Percentiles rank a stretch among this genome's conserved stretches.
These are phyloP conservation scores for Naja naja DNA, from an alignment of 2,113 vertebrate species.

Conservation along the genomic window DNA sequence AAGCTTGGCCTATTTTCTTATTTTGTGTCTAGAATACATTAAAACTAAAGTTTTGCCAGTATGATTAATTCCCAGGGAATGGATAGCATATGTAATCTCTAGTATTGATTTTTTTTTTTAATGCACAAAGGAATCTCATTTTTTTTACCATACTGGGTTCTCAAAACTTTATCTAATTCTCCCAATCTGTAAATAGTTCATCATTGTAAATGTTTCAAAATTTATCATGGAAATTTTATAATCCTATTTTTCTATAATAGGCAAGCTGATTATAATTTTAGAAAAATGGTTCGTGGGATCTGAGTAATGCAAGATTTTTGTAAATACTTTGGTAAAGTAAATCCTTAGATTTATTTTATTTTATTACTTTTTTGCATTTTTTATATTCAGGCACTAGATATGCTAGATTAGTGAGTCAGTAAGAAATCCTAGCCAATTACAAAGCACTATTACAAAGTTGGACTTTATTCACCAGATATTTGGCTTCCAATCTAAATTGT, in stretches of 20 bases:
- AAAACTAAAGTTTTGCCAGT: neutral
- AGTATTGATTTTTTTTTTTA: constrained; percentile 36
- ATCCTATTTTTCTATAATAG: neutral
- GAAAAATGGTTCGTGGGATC: neutral
- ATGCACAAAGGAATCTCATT: constrained; percentile 27
- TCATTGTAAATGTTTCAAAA: neutral
- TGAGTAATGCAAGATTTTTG: neutral
- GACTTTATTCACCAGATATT: neutral
- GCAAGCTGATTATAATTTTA: neutral
- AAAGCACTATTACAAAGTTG: neutral
- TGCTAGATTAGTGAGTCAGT: neutral
- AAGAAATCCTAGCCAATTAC: neutral
- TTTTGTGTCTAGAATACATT: neutral
- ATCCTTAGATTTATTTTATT: neutral
- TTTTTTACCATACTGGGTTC: neutral
- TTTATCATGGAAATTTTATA: neutral
- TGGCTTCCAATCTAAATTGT: neutral
- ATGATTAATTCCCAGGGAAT: constrained; percentile 30
- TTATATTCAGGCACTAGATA: neutral
- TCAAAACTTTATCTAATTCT: neutral
- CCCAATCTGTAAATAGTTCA: neutral
- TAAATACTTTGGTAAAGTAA: neutral
- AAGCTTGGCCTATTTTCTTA: neutral
- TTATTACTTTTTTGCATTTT: neutral
- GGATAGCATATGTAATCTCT: neutral